Conservation (phyloP, 1,140 invertebrate species). For the Ceratosolen solmsi region DNA sequence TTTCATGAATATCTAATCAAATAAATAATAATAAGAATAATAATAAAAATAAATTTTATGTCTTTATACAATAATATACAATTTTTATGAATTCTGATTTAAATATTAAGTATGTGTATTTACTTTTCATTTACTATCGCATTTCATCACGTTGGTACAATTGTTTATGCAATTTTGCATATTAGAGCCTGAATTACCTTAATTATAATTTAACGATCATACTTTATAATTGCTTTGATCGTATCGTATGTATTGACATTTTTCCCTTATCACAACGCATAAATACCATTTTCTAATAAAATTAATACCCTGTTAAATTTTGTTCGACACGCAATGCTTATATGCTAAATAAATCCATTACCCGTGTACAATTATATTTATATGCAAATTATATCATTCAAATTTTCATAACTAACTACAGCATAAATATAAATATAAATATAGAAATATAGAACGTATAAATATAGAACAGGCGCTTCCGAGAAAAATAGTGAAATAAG, state of each 20-base stretch:
- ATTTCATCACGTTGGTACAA: neutral
- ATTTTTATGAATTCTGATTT: neutral
- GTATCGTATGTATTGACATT: slow-evolving; percentile 3
- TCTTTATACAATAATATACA: neutral
- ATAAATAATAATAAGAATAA: too few species aligned
- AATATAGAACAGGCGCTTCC: too few species aligned
- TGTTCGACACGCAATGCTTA: neutral
- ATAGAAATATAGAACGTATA: too few species aligned
- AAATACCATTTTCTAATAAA: slow-evolving; percentile 24
- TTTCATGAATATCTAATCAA: too few species aligned
- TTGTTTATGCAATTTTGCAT: slow-evolving; percentile 27
- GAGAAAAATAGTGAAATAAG: too few species aligned
- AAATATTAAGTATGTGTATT: neutral
- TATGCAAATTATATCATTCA: slow-evolving; percentile 22
- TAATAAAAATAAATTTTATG: neutral
- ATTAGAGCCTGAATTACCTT: slow-evolving; percentile 32
- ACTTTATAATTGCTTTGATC: slow-evolving; percentile 14
- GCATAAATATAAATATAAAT: neutral
- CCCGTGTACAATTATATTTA: slow-evolving; percentile 28
- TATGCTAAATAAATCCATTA: slow-evolving; percentile 41
- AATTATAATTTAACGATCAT: slow-evolving; percentile 32
- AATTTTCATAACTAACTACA: slow-evolving; percentile 36
- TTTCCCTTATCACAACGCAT: neutral
- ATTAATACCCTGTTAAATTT: slow-evolving; percentile 32
- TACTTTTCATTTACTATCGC: neutral